Percentiles rank a stretch among this genome's conserved stretches.
Evolutionary conservation across 2,113 vertebrate species (phyloP).

Genomic region (Sinocyclocheilus maitianheensis): DNA sequence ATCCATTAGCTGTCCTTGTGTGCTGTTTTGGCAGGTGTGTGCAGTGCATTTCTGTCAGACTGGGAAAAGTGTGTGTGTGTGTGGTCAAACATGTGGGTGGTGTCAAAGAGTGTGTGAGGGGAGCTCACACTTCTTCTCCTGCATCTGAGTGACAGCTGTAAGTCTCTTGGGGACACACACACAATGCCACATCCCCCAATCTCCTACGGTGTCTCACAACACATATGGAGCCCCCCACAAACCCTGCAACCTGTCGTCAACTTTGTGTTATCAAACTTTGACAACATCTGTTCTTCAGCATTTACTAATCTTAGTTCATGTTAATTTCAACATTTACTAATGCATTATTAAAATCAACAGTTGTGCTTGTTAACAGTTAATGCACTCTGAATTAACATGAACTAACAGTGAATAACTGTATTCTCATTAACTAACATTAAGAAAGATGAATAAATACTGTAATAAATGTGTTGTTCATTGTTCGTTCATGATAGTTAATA

Average conservation of each 20-base stretch:
- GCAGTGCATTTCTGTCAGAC: neutral
- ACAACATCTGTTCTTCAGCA: no score
- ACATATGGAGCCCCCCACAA: constrained; percentile 8
- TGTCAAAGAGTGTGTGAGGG: constrained; percentile 23
- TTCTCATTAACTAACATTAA: no score
- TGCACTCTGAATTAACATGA: no score
- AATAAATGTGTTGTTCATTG: no score
- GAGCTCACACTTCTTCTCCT: constrained; percentile 36
- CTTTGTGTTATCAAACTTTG: no score
- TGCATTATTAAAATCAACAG: no score
- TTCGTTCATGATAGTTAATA: no score
- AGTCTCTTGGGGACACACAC: neutral
- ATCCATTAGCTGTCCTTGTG: constrained; percentile 2
- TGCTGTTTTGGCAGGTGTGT: constrained; percentile 29
- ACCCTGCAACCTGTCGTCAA: neutral
- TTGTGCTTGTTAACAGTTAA: no score
- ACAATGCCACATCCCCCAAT: neutral
- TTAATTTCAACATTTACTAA: no score
- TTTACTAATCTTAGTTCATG: no score
- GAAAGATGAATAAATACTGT: no score
- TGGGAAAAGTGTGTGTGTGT: constrained; percentile 12
- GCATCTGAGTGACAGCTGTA: constrained; percentile 42
- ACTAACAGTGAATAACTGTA: no score
- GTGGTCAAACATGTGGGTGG: constrained; percentile 13
- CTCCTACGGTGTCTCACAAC: neutral